Percentiles rank a stretch among this genome's conserved stretches.
Evolutionary conservation across 2,113 vertebrate species (phyloP).

Genomic region (Lophochroa leadbeateri): DNA sequence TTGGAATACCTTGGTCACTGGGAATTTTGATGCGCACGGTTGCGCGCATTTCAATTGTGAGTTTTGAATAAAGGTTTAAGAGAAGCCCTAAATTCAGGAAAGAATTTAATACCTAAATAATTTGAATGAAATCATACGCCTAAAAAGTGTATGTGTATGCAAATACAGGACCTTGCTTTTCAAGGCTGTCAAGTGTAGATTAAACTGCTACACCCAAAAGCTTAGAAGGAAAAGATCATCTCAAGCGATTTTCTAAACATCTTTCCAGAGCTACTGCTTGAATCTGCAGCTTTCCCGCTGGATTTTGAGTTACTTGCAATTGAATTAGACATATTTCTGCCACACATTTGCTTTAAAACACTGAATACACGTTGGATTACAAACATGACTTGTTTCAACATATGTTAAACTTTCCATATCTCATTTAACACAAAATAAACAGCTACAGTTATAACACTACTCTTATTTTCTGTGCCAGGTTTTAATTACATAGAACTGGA

Average conservation of each 20-base stretch:
- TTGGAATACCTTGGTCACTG: background rate
- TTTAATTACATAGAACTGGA: background rate
- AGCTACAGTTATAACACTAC: background rate
- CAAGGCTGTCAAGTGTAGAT: background rate
- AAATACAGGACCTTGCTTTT: background rate
- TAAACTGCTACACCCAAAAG: background rate
- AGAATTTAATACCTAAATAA: background rate
- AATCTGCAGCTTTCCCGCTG: background rate
- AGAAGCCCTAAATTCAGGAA: background rate
- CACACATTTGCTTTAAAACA: background rate
- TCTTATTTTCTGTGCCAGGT: background rate
- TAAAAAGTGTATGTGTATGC: background rate
- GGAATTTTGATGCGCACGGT: background rate
- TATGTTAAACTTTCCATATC: background rate
- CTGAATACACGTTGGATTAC: background rate
- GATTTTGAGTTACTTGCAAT: background rate
- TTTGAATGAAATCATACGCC: background rate
- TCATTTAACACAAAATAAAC: background rate
- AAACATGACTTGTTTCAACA: constrained; percentile 2
- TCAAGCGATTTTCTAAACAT: background rate
- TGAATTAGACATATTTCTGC: background rate
- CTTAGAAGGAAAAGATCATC: background rate
- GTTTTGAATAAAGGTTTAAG: background rate
- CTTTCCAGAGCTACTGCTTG: background rate
- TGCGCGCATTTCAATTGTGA: background rate